Evolutionary conservation across 2,113 vertebrate species (phyloP).

Genomic region (Empidonax traillii): DNA sequence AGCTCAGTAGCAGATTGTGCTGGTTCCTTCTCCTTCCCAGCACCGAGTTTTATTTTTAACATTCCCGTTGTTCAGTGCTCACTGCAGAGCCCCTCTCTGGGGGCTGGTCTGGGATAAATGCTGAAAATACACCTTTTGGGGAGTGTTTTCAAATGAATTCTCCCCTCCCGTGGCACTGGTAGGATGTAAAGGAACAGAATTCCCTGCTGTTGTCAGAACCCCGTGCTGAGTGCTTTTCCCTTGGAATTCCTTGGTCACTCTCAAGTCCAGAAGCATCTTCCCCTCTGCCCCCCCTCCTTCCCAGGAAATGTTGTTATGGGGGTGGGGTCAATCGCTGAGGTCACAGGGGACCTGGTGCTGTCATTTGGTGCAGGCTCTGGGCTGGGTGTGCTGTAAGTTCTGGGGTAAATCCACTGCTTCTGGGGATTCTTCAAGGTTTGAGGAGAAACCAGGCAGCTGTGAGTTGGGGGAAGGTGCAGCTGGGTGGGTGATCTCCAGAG

Average conservation of each 20-base stretch:
- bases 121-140: background rate
- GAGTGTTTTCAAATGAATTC: background rate
- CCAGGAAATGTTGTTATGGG: fast-evolving
- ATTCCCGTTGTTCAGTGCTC: background rate
- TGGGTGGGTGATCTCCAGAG: background rate
- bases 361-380: background rate
- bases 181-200: background rate
- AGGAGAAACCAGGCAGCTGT: background rate
- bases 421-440: background rate
- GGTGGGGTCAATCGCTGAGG: background rate
- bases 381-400: background rate
- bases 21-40: background rate
- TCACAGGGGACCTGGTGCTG: background rate
- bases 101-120: background rate
- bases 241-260: background rate
- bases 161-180: too few species aligned
- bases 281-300: background rate
- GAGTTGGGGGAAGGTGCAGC: background rate
- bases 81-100: background rate
- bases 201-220: background rate
- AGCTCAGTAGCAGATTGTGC: background rate
- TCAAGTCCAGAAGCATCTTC: background rate
- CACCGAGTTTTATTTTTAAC: background rate
- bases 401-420: background rate
- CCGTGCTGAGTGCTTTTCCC: background rate